phyloP scores from a whole-genome alignment of 2,888 invertebrate species.

The Xylocampa areola region DNA sequence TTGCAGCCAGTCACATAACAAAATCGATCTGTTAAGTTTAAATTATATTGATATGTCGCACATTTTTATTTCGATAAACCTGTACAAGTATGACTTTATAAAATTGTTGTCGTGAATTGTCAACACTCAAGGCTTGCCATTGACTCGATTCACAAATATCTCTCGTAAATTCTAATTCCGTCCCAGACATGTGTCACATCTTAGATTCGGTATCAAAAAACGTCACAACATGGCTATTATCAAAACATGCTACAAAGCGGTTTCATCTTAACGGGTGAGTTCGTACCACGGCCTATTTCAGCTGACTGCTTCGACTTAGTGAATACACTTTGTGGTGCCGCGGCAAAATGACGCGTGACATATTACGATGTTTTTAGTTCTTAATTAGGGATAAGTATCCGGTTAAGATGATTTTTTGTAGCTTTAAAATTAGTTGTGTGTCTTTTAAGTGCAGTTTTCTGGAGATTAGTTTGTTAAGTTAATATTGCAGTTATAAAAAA shows the following conservation, averaged over 20 bases:
- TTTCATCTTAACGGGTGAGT: slow-evolving; percentile 80
- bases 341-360: slow-evolving; percentile 79
- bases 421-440: slow-evolving; percentile 38
- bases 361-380: slow-evolving; percentile 77
- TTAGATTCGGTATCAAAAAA: slow-evolving; percentile 54
- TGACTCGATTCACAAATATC: slow-evolving; percentile 26
- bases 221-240: slow-evolving; percentile 67
- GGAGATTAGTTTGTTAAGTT: background rate
- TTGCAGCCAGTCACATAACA: no score
- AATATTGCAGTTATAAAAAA: background rate
- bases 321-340: slow-evolving; percentile 71
- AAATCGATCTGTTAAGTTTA: no score
- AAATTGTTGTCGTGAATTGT: background rate
- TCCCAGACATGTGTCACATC: slow-evolving; percentile 49
- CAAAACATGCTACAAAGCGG: slow-evolving; percentile 72
- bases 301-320: slow-evolving; percentile 56
- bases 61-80: no score
- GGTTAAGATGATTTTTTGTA: slow-evolving; percentile 67
- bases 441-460: slow-evolving; percentile 13
- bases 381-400: slow-evolving; percentile 87
- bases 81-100: background rate
- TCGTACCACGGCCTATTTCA: slow-evolving; percentile 77
- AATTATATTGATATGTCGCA: no score
- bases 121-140: slow-evolving; percentile 10
- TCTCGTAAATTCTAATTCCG: slow-evolving; percentile 42